Percentiles rank a stretch among this genome's conserved stretches.
Conservation (phyloP, 2,113 vertebrate species). For the Mesocricetus auratus region DNA sequence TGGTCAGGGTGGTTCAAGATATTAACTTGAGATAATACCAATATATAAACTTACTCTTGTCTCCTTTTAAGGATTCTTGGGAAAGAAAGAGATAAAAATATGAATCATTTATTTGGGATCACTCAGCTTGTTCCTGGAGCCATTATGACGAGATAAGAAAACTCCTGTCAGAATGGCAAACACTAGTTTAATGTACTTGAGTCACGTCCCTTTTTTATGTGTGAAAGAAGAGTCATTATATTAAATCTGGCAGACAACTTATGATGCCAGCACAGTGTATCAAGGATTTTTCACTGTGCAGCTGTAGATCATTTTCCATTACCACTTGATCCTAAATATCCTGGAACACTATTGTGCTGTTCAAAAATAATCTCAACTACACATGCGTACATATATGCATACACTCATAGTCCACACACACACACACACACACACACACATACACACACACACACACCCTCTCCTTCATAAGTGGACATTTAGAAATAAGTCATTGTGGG, state of each 20-base stretch:
- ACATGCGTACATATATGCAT: not conserved
- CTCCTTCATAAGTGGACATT: not conserved
- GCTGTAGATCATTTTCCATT: constrained; percentile 24
- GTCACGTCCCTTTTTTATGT: not conserved
- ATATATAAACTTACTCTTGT: not conserved
- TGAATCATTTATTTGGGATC: not conserved
- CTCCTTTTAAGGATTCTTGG: constrained; percentile 40
- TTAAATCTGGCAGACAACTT: not conserved
- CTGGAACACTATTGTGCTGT: not conserved
- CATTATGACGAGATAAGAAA: constrained; percentile 30
- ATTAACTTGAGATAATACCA: constrained; percentile 16
- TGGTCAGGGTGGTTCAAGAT: constrained; percentile 31
- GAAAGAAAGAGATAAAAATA: not conserved
- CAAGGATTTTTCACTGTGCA: not conserved
- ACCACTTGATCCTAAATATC: constrained; percentile 19
- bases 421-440: not conserved
- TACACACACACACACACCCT: too few relatives aligned
- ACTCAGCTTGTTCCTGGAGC: not conserved
- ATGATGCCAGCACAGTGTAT: not conserved
- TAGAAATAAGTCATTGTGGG: not conserved
- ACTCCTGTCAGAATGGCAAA: constrained; percentile 37
- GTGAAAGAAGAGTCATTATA: not conserved
- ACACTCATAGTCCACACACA: not conserved
- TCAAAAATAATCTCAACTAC: not conserved
- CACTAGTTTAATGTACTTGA: not conserved